Evolutionary conservation across 2,888 invertebrate species (phyloP).

Genomic region (Synergus itoensis): DNA sequence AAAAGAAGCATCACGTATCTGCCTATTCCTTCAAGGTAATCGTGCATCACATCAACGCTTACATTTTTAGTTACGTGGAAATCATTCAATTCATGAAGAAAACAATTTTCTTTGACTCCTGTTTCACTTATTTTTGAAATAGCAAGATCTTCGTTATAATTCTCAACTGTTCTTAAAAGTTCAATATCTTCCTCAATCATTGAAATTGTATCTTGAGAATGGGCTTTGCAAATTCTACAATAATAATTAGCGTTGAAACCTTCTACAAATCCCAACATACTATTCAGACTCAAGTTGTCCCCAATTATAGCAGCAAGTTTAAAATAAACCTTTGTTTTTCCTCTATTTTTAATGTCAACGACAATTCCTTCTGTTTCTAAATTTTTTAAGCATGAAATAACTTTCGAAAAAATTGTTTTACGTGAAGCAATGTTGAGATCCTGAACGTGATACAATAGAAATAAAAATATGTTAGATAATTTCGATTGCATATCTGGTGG

Average conservation of each 20-base stretch:
- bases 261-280: constrained; percentile 49
- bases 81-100: not conserved
- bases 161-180: not conserved
- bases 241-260: constrained; percentile 44
- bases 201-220: not conserved
- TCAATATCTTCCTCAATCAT: not conserved
- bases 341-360: constrained; percentile 26
- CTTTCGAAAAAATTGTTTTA: constrained; percentile 40
- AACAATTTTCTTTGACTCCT: not conserved
- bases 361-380: constrained; percentile 50
- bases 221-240: constrained; percentile 47
- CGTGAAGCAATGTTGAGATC: constrained; percentile 43
- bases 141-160: not conserved
- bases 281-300: constrained; percentile 51
- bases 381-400: constrained; percentile 47
- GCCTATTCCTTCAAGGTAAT: constrained; percentile 46
- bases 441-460: constrained; percentile 49
- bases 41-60: constrained; percentile 42
- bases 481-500: constrained; percentile 47
- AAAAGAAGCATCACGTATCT: constrained; percentile 37
- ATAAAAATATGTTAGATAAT: constrained; percentile 50
- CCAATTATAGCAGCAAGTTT: constrained; percentile 48
- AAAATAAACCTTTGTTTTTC: constrained; percentile 47
- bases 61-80: not conserved
- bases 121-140: not conserved